phyloP scores from a whole-genome alignment of 2,888 invertebrate genomes.

The Exocentrus adspersus region DNA sequence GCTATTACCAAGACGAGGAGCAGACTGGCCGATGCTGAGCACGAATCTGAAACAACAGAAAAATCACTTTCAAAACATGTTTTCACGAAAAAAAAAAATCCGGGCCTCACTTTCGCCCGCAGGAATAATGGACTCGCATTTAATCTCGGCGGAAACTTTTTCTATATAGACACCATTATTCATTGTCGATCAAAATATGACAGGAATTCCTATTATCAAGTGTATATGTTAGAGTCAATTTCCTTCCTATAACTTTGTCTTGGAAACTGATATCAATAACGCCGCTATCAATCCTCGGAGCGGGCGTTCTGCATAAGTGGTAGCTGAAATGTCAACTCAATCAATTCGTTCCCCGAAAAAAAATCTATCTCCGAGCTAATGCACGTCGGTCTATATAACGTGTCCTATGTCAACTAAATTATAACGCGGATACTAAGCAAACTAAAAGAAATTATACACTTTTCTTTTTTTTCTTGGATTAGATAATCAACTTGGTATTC shows the following conservation, averaged over 20 bases:
- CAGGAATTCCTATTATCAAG: slow-evolving; percentile 14
- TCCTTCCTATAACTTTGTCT: slow-evolving; percentile 17
- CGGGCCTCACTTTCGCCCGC: background rate
- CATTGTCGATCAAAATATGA: slow-evolving; percentile 21
- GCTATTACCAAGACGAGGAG: slow-evolving; percentile 3
- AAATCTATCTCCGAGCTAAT: background rate
- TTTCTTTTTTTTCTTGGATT: too few relatives aligned
- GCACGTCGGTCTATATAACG: background rate
- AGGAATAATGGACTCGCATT: background rate
- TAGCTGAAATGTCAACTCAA: background rate
- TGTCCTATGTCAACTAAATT: too few relatives aligned
- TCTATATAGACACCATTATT: slow-evolving; percentile 14
- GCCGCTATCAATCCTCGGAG: background rate
- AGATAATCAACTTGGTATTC: too few relatives aligned
- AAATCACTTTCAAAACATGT: too few relatives aligned
- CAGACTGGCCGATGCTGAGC: background rate
- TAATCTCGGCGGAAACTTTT: background rate
- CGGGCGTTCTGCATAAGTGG: background rate
- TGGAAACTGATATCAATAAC: slow-evolving; percentile 16
- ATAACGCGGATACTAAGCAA: too few relatives aligned
- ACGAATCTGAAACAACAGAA: slow-evolving; percentile 26
- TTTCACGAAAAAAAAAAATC: too few relatives aligned
- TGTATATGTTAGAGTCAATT: slow-evolving; percentile 19
- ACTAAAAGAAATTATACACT: too few relatives aligned
- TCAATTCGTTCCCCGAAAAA: background rate